Percentiles rank a stretch among this genome's conserved stretches.
These are phyloP conservation scores for Neotoma lepida DNA, from an alignment of 2,113 vertebrate genomes.

Conservation along the genomic window DNA sequence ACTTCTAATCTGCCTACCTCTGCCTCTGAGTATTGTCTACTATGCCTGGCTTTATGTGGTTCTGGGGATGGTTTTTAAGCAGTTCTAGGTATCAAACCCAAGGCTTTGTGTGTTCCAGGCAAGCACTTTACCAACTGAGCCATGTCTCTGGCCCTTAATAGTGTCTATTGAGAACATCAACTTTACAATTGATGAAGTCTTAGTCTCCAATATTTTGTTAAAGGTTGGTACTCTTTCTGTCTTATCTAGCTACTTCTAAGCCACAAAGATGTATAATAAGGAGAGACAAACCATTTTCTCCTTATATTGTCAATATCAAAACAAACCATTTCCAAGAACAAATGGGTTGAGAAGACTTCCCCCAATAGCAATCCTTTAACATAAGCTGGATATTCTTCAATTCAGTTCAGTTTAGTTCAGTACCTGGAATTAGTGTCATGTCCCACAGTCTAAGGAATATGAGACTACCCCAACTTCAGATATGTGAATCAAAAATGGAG, in stretches of 20 bases:
- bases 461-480: background rate
- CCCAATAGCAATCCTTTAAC: background rate
- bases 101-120: background rate
- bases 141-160: background rate
- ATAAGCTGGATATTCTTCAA: background rate
- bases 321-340: background rate
- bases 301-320: background rate
- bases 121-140: background rate
- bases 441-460: background rate
- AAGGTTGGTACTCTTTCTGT: background rate
- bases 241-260: background rate
- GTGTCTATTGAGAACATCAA: background rate
- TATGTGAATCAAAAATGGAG: background rate
- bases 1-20: background rate
- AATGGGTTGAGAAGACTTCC: background rate
- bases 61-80: background rate
- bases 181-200: background rate
- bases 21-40: background rate
- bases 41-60: background rate
- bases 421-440: background rate
- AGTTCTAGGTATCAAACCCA: background rate
- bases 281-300: background rate
- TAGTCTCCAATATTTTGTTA: slow-evolving; percentile 1
- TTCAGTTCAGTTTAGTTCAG: background rate
- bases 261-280: background rate